These are phyloP conservation scores for Dermatemys mawii DNA, from an alignment of 2,113 vertebrate genomes.

Conservation along the genomic window DNA sequence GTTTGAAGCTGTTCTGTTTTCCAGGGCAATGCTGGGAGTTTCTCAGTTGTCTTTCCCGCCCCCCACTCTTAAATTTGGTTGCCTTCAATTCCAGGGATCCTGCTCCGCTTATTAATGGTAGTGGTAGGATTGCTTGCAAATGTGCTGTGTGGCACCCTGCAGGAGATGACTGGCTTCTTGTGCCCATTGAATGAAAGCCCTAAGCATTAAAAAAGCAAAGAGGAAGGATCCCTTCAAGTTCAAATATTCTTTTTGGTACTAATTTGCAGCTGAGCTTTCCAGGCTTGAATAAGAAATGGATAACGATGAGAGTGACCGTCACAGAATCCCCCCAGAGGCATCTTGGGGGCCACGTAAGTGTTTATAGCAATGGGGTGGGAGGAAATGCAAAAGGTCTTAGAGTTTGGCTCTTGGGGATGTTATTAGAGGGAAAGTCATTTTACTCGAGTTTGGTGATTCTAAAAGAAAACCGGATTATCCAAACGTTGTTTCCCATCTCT, in stretches of 20 bases:
- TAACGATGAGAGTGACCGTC: constrained; percentile 74
- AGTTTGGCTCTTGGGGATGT: background rate
- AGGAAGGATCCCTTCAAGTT: constrained; percentile 16
- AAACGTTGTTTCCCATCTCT: background rate
- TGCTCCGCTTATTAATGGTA: background rate
- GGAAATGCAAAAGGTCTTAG: background rate
- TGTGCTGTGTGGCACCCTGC: background rate
- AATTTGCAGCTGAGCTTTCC: background rate
- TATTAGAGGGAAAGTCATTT: background rate
- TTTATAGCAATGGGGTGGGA: background rate
- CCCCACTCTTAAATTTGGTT: background rate
- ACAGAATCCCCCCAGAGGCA: constrained; percentile 61
- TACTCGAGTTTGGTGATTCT: background rate
- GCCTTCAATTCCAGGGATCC: background rate
- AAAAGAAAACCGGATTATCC: background rate
- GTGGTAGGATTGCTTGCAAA: background rate
- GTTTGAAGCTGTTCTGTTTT: background rate
- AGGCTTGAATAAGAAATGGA: constrained; percentile 61
- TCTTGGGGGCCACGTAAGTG: constrained; percentile 74
- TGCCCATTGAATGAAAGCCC: background rate
- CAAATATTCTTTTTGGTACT: constrained; percentile 2
- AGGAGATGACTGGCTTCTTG: background rate
- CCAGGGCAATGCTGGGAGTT: background rate
- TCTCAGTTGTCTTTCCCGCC: too few relatives aligned
- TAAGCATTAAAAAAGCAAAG: background rate